Evolutionary conservation across 1,140 invertebrate species (phyloP), one percentile per base, ranked within the genome.

Genomic region (Drosophila setifemur): DNA sequence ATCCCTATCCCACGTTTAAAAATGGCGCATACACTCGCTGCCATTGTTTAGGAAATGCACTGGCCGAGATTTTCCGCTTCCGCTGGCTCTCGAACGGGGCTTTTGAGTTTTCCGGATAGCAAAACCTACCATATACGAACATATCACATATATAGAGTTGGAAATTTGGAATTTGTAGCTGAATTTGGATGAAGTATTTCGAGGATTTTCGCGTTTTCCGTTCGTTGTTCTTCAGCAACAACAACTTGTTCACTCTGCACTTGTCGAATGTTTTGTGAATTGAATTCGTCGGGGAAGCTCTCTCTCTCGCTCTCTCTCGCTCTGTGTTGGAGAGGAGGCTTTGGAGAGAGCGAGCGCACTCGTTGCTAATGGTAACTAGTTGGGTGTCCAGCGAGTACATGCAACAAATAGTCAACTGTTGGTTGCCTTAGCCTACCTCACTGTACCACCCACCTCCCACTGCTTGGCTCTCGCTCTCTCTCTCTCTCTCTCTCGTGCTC

Each of bases 351-450:
- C 26, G 29, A 39, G 69, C 69, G 77, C 61, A 66, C 61, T 66
- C 61, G 61, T 4, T 64, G 7, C 11, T 40, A 5, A 12, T 43
- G 11, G 21, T 44, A 29, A 43, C 33, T 63, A 8, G 31, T 61
- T n/a, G 61, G 58, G 44, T 42, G 66, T 54, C 37, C 29, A 42
- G 50, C 74, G 39, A 52, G 61, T 61, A 85, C 81, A 86, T 85
- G 81, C 81, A 85, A 85, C 81, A 85, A 85, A 86, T 85, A 86
- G 81, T 86, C 81, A 85, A 86, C 75, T 85, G 81, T 86, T 85
- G 81, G 81, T 81, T 85, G 81, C 58, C 81, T 67, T 86, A 73
- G 81, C 81, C 81, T 86, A 86, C 81, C 81, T 86, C 81, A 86
- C 81, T 86, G 75, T 79, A 78, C 25, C 48, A 55, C 37, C 39